Percentiles rank a stretch among this genome's conserved stretches.
These are phyloP conservation scores for Quadroppia sp. DNA, from an alignment of 2,888 invertebrate species.

Conservation along the genomic window DNA sequence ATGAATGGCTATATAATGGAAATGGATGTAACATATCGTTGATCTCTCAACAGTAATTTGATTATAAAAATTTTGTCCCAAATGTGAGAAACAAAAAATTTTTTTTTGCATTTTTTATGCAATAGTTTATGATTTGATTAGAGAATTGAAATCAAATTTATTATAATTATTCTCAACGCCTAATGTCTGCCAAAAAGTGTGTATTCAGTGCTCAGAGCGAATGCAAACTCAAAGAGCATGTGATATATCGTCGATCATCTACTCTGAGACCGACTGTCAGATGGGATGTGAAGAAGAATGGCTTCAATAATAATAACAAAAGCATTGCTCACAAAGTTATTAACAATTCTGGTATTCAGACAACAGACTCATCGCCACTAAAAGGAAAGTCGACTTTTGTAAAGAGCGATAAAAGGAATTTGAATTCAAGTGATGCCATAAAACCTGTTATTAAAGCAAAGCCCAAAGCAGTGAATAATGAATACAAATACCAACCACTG, in stretches of 20 bases:
- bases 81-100: neutral
- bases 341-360: conserved; percentile 6
- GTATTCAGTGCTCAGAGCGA: conserved; percentile 4
- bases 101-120: neutral
- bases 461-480: conserved; percentile 2
- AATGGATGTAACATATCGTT: too few species aligned
- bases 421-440: neutral
- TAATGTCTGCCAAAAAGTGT: conserved; percentile 10
- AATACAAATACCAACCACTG: neutral
- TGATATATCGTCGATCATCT: conserved; percentile 5
- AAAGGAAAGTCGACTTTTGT: neutral
- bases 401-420: neutral
- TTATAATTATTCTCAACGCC: neutral
- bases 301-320: conserved; percentile 12
- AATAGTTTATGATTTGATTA: neutral
- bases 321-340: neutral
- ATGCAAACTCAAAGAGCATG: conserved; percentile 16
- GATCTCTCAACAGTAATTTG: neutral
- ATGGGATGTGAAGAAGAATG: neutral
- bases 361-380: conserved; percentile 27
- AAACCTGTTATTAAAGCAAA: conserved; percentile 19
- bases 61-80: neutral
- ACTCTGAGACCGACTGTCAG: conserved; percentile 21
- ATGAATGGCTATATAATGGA: too few species aligned
- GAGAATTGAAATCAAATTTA: neutral